Base-by-base conservation (phyloP, 2,888 invertebrate species). In the Salpingus planirostris region DNA sequence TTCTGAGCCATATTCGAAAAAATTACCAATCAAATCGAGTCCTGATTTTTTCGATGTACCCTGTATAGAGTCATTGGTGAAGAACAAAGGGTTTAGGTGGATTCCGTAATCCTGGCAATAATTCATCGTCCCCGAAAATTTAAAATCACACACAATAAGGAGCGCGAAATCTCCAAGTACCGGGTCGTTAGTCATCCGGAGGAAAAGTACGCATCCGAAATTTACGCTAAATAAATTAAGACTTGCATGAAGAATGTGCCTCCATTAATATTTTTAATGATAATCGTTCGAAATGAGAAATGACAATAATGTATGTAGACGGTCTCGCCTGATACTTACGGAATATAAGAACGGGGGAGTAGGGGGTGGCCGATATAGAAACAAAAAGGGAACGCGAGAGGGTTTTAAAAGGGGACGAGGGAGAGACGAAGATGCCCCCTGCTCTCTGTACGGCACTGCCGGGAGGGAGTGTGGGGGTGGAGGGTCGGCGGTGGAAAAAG, bases 191-290 rank as follows among this genome's bases (percentile, higher is more conserved):
- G 32, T 36, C 36, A 36, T 32, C 32, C 32, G 29, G 11, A 12
- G 24, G 11, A 32, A 55, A 56, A 55, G 54, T 54, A 55, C 55
- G 59, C 54, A 54, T 51, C 54, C 51, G 57, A 27, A 60, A 60
- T 60, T 57, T 56, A 46, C 56, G 54, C 50, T 47, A 57, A 59
- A 60, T 58, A 58, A 60, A 62, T 62, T 60, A 60, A 59, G 57
- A 55, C 57, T 55, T 50, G 52, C 60, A 57, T 61, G 62, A 64
- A 62, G 61, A 62, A 63, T 63, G 60, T 55, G 45, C 48, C 50
- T 52, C 59, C 61, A 62, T 62, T 64, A 65, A 65, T 64, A 65
- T 65, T 65, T 65, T 64, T 64, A 62, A 64, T 63, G 64, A 62
- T 63, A 62, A 63, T 64, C 63, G 60, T 53, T 50, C 48, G 46